Percentiles rank a stretch among this genome's conserved stretches.
phyloP scores from a whole-genome alignment of 2,888 invertebrate genomes.

The Drosophila pseudotalamancana region DNA sequence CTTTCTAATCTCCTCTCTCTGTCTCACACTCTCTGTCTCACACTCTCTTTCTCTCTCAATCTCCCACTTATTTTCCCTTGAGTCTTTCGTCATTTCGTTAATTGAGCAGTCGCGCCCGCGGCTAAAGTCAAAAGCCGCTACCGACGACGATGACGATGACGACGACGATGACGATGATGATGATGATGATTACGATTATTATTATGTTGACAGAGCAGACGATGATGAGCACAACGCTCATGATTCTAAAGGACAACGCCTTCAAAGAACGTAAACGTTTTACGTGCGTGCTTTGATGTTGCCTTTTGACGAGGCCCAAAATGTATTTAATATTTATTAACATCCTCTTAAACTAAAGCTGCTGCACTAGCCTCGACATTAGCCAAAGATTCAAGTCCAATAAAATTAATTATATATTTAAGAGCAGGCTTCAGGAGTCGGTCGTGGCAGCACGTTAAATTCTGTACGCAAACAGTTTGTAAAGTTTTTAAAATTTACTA shows the following conservation, averaged over 20 bases:
- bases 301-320: conserved; percentile 44
- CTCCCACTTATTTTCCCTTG: neutral
- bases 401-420: conserved; percentile 39
- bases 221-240: conserved; percentile 12
- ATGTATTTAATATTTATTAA: conserved; percentile 58
- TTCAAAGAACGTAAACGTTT: conserved; percentile 44
- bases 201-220: conserved; percentile 18
- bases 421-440: neutral
- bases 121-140: conserved; percentile 46
- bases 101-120: conserved; percentile 67
- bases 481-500: neutral
- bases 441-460: too few species aligned
- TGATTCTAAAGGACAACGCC: conserved; percentile 42
- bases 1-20: conserved; percentile 27
- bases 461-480: neutral
- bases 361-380: conserved; percentile 21
- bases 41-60: neutral
- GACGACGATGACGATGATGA: conserved; percentile 1
- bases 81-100: conserved; percentile 63
- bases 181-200: too few species aligned
- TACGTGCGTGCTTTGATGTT: conserved; percentile 53
- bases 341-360: conserved; percentile 34
- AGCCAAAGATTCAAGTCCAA: conserved; percentile 17
- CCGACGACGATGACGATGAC: conserved; percentile 2
- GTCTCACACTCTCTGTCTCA: neutral